A percentile compares a stretch with the other conserved stretches of the same genome.
Conservation (phyloP, 2,113 vertebrate genomes). For the Protomyctophum bolini region DNA sequence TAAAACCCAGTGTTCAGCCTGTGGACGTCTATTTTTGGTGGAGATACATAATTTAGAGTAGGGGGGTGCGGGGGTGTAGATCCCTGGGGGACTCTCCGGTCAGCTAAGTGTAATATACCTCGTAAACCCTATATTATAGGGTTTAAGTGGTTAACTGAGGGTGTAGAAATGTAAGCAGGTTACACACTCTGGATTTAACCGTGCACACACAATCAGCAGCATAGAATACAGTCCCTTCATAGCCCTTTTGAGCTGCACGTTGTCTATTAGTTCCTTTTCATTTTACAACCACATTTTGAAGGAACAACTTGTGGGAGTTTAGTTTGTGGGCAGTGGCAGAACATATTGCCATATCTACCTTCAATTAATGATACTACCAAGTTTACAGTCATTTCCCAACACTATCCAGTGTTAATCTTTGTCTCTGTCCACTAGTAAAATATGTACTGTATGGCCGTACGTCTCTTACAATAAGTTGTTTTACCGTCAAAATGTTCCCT, state of each 20-base stretch:
- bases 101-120: too few species aligned
- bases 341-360: slow-evolving; percentile 17
- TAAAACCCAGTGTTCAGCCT: too few species aligned
- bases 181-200: too few species aligned
- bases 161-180: too few species aligned
- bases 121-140: too few species aligned
- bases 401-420: slow-evolving; percentile 31
- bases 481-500: neutral
- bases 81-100: too few species aligned
- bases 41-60: too few species aligned
- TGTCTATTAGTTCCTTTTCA: slow-evolving; percentile 11
- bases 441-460: slow-evolving; percentile 16
- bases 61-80: too few species aligned
- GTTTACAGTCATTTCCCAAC: slow-evolving; percentile 51
- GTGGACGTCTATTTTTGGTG: too few species aligned
- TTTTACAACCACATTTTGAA: slow-evolving; percentile 31
- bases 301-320: slow-evolving; percentile 16
- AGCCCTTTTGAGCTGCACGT: slow-evolving; percentile 40
- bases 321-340: slow-evolving; percentile 19
- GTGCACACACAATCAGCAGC: neutral
- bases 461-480: slow-evolving; percentile 26
- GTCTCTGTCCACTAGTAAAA: slow-evolving; percentile 4
- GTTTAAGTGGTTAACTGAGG: too few species aligned
- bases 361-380: slow-evolving; percentile 22
- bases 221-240: slow-evolving; percentile 2